A percentile compares a stretch with the other conserved stretches of the same genome.
These are phyloP conservation scores for Steinernema carpocapsae DNA, from an alignment of 2,888 invertebrate genomes.

Conservation along the genomic window DNA sequence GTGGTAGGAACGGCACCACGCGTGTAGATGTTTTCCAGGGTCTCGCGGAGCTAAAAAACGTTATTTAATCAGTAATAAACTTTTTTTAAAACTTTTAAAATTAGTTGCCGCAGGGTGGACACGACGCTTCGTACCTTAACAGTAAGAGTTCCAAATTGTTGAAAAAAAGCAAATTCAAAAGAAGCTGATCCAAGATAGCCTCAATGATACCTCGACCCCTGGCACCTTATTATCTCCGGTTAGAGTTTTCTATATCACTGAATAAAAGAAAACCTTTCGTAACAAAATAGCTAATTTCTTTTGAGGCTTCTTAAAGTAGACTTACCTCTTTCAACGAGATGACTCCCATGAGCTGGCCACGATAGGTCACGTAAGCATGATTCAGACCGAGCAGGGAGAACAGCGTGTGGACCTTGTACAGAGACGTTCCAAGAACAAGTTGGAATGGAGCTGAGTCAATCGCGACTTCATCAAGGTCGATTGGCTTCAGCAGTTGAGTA, in stretches of 20 bases:
- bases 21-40: constrained; percentile 64
- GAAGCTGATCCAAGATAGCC: constrained; percentile 24
- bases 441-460: constrained; percentile 83
- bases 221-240: not conserved
- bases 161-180: too few species aligned
- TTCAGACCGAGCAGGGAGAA: constrained; percentile 99
- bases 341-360: constrained; percentile 91
- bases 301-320: too few species aligned
- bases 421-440: constrained; percentile 64
- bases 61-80: not conserved
- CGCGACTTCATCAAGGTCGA: constrained; percentile 73
- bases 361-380: constrained; percentile 95
- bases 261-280: too few species aligned
- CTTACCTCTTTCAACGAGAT: constrained; percentile 91
- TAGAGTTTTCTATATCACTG: not conserved
- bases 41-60: constrained; percentile 55
- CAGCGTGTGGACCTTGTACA: constrained; percentile 80
- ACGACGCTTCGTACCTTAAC: too few species aligned
- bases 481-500: constrained; percentile 80
- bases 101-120: too few species aligned
- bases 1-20: constrained; percentile 57
- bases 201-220: not conserved
- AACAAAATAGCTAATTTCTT: too few species aligned
- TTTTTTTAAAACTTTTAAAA: constrained; percentile 7
- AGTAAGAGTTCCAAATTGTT: too few species aligned